Percentiles rank a stretch among this genome's conserved stretches.
These are phyloP conservation scores for Poecilia gillii DNA, from an alignment of 2,797 vertebrate genomes.

Conservation along the genomic window DNA sequence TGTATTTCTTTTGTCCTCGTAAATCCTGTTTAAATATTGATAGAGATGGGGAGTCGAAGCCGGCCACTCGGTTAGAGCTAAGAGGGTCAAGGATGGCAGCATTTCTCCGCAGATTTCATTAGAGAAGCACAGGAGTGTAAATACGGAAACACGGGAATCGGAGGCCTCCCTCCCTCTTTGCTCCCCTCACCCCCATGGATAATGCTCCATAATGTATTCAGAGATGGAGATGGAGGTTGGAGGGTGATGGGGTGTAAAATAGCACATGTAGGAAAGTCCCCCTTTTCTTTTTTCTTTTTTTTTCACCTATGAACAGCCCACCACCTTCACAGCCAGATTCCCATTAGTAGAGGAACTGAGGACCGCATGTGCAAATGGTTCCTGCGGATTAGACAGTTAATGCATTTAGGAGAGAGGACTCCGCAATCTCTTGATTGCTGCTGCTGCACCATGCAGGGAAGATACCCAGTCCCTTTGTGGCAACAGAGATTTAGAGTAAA, in stretches of 20 bases:
- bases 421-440: slow-evolving; percentile 67
- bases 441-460: slow-evolving; percentile 42
- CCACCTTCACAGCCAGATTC: slow-evolving; percentile 71
- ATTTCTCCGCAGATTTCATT: slow-evolving; percentile 69
- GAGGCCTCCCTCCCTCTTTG: slow-evolving; percentile 61
- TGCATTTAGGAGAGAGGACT: slow-evolving; percentile 77
- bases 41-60: slow-evolving; percentile 65
- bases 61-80: slow-evolving; percentile 68
- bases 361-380: slow-evolving; percentile 78
- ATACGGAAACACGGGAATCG: slow-evolving; percentile 62
- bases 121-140: slow-evolving; percentile 59
- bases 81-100: slow-evolving; percentile 71
- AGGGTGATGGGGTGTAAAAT: slow-evolving; percentile 81
- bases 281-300: slow-evolving; percentile 30
- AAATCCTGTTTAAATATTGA: slow-evolving; percentile 81
- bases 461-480: slow-evolving; percentile 75
- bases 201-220: slow-evolving; percentile 74
- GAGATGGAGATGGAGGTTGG: slow-evolving; percentile 66
- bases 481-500: slow-evolving; percentile 70
- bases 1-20: slow-evolving; percentile 63
- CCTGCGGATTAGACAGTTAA: slow-evolving; percentile 77
- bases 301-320: slow-evolving; percentile 39
- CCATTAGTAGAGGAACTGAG: slow-evolving; percentile 73
- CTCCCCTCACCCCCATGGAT: slow-evolving; percentile 57
- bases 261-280: slow-evolving; percentile 69